Base-by-base conservation (phyloP, 2,888 invertebrate genomes). In the Aphrophora alni region DNA sequence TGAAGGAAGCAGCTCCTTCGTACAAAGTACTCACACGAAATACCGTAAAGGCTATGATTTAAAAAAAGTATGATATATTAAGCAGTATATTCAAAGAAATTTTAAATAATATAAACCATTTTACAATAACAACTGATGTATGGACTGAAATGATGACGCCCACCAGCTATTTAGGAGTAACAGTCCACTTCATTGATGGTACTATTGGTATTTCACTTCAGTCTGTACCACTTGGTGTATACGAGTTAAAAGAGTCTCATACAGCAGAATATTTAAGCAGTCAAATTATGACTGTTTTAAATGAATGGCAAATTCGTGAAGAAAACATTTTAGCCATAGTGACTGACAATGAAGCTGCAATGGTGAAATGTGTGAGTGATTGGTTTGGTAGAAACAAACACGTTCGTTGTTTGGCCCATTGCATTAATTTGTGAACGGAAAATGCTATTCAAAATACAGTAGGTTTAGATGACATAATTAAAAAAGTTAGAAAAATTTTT, bases 81-180 rank as follows among this genome's bases (percentile, higher is more conserved):
- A 78, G 71, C 21, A 10, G 1, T 33, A 4, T 38, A 33, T 78
- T 78, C 44, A 78, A 69, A 27, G 33, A n/a, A 38, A 8, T 14
- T 28, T n/a, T 78, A 17, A 21, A 24, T 3, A 10, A 71, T 7
- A 10, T 8, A n/a, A 38, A 71, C 2, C 38, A 71, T 12, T 68
- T 71, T 26, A 4, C 71, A 21, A 71, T 78, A 21, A 78, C 77
- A n/a, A 14, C 77, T 71, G 77, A 78, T 28, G 17, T 8, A 10
- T 78, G 77, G 70, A 70, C 77, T 14, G 24, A 78, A 3, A 78
- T 78, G 70, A 78, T 71, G 77, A 71, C 21, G 14, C 14, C 77
- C 10, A 78, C 17, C 24, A 78, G 77, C 70, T 78, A 5, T 71
- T 12, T 78, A 21, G 71, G 70, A 24, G 38, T 78, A 17, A 70